These are phyloP conservation scores for Orthosia cruda DNA, from an alignment of 2,888 invertebrate species.

Conservation along the genomic window DNA sequence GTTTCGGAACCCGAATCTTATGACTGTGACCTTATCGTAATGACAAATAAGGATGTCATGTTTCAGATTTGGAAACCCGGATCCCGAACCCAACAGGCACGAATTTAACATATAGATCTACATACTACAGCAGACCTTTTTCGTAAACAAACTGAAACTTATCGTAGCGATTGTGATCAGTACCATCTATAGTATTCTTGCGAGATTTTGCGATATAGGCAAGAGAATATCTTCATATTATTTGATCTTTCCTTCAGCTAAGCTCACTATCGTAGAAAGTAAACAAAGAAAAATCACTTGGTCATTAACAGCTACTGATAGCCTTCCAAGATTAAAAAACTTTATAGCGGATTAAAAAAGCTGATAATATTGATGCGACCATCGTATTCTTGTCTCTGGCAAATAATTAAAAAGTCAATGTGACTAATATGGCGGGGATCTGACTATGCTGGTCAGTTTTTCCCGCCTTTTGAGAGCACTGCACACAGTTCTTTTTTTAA, in stretches of 20 bases:
- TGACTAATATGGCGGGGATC: slow-evolving; percentile 55
- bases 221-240: slow-evolving; percentile 13
- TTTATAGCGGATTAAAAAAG: slow-evolving; percentile 81
- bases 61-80: slow-evolving; percentile 25
- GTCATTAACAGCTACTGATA: slow-evolving; percentile 80
- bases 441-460: slow-evolving; percentile 65
- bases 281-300: slow-evolving; percentile 80
- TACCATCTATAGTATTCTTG: not conserved
- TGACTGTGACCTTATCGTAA: slow-evolving; percentile 32
- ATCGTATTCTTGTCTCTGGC: slow-evolving; percentile 59
- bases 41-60: slow-evolving; percentile 33
- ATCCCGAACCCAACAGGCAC: not conserved
- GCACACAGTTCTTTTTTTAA: slow-evolving; percentile 57
- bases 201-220: not conserved
- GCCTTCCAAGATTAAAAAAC: slow-evolving; percentile 80
- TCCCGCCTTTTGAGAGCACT: slow-evolving; percentile 66
- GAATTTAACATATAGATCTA: not conserved
- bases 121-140: slow-evolving; percentile 20
- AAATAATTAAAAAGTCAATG: slow-evolving; percentile 49
- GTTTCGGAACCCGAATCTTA: slow-evolving; percentile 5
- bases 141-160: slow-evolving; percentile 22
- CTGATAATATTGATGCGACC: slow-evolving; percentile 69
- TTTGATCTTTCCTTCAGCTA: slow-evolving; percentile 48
- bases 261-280: slow-evolving; percentile 69
- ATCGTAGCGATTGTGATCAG: slow-evolving; percentile 7